Base-by-base conservation (phyloP, 2,113 vertebrate genomes). In the Paramormyrops kingsleyae region DNA sequence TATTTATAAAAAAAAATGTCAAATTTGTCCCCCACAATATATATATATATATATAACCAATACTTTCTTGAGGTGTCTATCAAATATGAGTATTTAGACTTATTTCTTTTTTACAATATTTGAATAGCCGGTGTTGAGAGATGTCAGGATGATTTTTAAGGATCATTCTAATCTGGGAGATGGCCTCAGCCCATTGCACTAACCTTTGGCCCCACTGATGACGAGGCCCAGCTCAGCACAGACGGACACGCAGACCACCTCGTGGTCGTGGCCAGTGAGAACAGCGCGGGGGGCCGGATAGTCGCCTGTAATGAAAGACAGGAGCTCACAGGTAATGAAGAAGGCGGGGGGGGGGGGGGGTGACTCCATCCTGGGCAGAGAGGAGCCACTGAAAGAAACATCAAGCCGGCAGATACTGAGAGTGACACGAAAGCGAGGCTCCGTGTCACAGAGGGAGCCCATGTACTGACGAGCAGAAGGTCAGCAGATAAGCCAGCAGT, bases 201-300 rank as follows among this genome's bases (percentile, higher is more conserved):
- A 90, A 99, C 99, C 99, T 98, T 99, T 99, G 94, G 98, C 97
- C 95, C 99, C 98, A 89, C 98, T 99, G 95, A 99, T 99, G 94
- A 99, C 98, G 1, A 99, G 97, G 84, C 98, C 99, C 90, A 99
- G 97, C 92, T 99, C 99, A 42, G 99, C 99, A 91, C 99, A 99
- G 88, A 99, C 99, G 0, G 98, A 98, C 88, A 99, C 99, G 5
- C 98, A 99, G 94, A 98, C 97, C 92, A 99, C 98, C 95, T 99
- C 98, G 89, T 98, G 98, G 94, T 99, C 98, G 0, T 99, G 99
- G 90, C 99, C 99, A 0, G 99, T 99, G 90, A 99, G 96, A 93
- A 99, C 97, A 1, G 99, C 99, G 0, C 99, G 96, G 21, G 99
- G 98, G 62, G 98, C 97, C 49, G 98, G 98, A 92, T 99, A 99